Base-by-base conservation (phyloP, 2,113 vertebrate genomes). In the Otis tarda region DNA sequence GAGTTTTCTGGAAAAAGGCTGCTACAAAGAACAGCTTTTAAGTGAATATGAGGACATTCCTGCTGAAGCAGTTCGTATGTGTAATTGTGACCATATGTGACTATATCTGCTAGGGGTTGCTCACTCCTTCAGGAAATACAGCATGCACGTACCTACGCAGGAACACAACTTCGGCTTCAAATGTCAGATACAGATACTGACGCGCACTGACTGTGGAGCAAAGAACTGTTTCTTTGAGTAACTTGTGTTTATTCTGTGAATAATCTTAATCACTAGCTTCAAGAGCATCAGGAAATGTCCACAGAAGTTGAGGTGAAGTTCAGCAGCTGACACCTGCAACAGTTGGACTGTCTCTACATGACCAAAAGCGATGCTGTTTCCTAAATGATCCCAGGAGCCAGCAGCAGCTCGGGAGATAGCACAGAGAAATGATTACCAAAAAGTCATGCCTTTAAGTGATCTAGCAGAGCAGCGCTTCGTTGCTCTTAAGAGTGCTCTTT, bases 1-100 rank as follows among this genome's bases (percentile, higher is more conserved):
- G 55, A 91, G n/a, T 77, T 92, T 89, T 60, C 71, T 91, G 80
- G 64, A 83, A 94, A 87, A 83, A 37, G 47, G 20, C 56, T 91
- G 9, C 0, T 6, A 61, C 60, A 70, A 80, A 91, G 76, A 87
- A 52, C 35, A 37, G 73, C 49, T 87, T 93, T 87, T 60, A 67
- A 30, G 56, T 21, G 60, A 74, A 14, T 15, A 28, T 9, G 59
- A 49, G 70, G 61, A 75, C 23, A 3, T 50, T 69, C 19, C 47
- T 81, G 80, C 68, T 65, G 10, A 25, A 24, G 64, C n/a, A 50
- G 64, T 22, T 87, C 27, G 0, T 18, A 3, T 19, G 37, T 67
- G 27, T 89, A 84, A 85, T 50, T 81, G 71, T 76, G 83, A 95
- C 35, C 74, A 87, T 10, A 30, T 47, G 74, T 67, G 84, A 53